phyloP scores from a whole-genome alignment of 1,140 invertebrate genomes.

The Thaumatotibia leucotreta region DNA sequence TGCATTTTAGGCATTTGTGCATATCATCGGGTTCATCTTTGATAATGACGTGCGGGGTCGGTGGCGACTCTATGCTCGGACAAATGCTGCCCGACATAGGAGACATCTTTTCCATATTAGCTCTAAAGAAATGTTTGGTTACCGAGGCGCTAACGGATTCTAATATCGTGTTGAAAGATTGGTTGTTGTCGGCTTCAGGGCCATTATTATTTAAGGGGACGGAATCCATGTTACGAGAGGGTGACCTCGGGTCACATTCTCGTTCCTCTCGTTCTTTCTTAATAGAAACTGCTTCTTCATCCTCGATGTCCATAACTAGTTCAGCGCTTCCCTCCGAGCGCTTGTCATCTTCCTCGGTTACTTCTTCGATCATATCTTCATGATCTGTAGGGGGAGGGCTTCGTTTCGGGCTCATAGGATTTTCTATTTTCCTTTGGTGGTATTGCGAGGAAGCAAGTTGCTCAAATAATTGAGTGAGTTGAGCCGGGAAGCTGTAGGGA shows the following conservation, averaged over 20 bases:
- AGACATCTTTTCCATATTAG: conserved; percentile 81
- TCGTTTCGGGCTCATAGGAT: conserved; percentile 47
- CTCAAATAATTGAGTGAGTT: conserved; percentile 81
- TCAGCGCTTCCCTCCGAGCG: conserved; percentile 76
- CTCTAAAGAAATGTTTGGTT: conserved; percentile 84
- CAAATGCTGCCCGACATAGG: conserved; percentile 69
- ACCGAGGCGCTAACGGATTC: conserved; percentile 87
- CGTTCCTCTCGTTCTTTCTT: conserved; percentile 66
- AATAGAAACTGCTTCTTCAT: conserved; percentile 73
- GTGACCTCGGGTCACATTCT: conserved; percentile 35
- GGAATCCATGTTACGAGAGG: conserved; percentile 39
- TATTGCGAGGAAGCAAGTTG: conserved; percentile 77
- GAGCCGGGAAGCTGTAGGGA: conserved; percentile 79
- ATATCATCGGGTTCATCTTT: conserved; percentile 65
- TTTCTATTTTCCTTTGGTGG: conserved; percentile 65
- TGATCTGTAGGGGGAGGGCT: conserved; percentile 47
- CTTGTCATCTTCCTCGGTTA: conserved; percentile 76
- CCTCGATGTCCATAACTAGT: conserved; percentile 81
- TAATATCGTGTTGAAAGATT: conserved; percentile 82
- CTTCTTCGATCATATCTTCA: conserved; percentile 76
- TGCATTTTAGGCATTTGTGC: conserved; percentile 79
- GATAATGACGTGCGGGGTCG: conserved; percentile 53
- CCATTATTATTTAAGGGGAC: conserved; percentile 48
- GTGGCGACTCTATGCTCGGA: conserved; percentile 65
- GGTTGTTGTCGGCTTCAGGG: conserved; percentile 40